Conservation (phyloP, 2,888 invertebrate species). For the Temnothorax ravouxi region DNA sequence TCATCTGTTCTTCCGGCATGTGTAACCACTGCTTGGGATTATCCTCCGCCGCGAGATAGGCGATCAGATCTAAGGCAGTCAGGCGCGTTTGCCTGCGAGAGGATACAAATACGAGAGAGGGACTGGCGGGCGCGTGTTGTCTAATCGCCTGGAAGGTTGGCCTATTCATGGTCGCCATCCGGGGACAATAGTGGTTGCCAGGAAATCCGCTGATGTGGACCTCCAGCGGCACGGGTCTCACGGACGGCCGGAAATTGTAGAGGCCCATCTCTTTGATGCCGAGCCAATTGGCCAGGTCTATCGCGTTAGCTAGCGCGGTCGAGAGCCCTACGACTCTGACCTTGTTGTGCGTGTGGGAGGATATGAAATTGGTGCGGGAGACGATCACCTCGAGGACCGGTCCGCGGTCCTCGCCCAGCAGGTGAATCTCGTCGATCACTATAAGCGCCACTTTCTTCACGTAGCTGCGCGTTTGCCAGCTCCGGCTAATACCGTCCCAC, state of each 20-base stretch:
- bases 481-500: constrained; percentile 99
- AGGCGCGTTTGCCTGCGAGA: constrained; percentile 98
- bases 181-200: constrained; percentile 99
- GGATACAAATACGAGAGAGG: constrained; percentile 97
- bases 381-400: constrained; percentile 99
- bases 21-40: constrained; percentile 98
- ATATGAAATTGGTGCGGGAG: constrained; percentile 98
- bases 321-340: constrained; percentile 98
- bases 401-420: constrained; percentile 96
- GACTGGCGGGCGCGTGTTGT: constrained; percentile 96
- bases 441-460: constrained; percentile 96
- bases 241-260: constrained; percentile 99
- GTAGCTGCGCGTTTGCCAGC: constrained; percentile 98
- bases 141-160: constrained; percentile 98
- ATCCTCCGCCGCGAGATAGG: constrained; percentile 95
- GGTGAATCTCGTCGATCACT: constrained; percentile 99
- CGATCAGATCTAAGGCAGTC: constrained; percentile 97
- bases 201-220: constrained; percentile 98
- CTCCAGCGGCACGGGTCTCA: constrained; percentile 98
- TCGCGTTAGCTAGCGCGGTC: constrained; percentile 98
- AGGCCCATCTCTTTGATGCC: constrained; percentile 95
- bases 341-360: constrained; percentile 93
- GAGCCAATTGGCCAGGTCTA: constrained; percentile 98
- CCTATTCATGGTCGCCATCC: constrained; percentile 99
- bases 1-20: constrained; percentile 95